Evolutionary conservation across 2,797 vertebrate genomes (phyloP).

Genomic region (Graptemys geographica): DNA sequence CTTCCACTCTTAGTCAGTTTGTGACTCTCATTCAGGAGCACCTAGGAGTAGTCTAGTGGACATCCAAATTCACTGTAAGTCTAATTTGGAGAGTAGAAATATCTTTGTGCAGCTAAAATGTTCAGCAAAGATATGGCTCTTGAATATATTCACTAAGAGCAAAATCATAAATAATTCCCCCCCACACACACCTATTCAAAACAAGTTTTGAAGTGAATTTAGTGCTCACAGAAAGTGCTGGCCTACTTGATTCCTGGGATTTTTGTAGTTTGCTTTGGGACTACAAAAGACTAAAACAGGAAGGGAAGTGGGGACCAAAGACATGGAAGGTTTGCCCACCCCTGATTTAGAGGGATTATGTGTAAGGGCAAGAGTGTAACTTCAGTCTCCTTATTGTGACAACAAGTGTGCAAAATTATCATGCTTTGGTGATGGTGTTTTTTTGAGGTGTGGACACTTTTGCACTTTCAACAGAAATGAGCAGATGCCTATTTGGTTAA

Average conservation of each 20-base stretch:
- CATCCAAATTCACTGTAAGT: neutral
- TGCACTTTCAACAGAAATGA: constrained; percentile 15
- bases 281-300: neutral
- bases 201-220: neutral
- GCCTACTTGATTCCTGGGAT: neutral
- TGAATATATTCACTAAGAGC: neutral
- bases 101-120: neutral
- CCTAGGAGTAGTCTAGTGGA: neutral
- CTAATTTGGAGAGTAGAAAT: neutral
- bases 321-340: neutral
- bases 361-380: neutral
- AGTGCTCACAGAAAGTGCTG: neutral
- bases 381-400: neutral
- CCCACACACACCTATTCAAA: neutral
- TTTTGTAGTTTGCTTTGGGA: neutral
- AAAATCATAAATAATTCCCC: neutral
- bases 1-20: neutral
- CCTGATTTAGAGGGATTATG: neutral
- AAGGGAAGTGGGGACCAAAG: neutral
- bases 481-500: neutral
- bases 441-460: constrained; percentile 14
- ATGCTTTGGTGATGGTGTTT: neutral
- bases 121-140: neutral
- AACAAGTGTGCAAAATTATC: neutral
- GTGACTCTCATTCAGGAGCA: neutral